These are phyloP conservation scores for Microchirus variegatus DNA, from an alignment of 2,797 vertebrate species.

Conservation along the genomic window DNA sequence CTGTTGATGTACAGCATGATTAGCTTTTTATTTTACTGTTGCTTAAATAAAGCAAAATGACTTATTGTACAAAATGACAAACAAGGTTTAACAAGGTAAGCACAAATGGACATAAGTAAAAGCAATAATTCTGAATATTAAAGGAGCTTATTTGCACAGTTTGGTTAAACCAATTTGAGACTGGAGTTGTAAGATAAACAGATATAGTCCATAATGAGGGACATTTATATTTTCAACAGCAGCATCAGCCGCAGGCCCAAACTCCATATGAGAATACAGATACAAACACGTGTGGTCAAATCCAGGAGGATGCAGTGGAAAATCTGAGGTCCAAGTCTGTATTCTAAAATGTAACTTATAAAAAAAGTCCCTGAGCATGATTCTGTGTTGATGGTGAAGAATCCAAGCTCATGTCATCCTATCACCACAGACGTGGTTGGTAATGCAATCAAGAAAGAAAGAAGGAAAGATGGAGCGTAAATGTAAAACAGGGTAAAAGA, in stretches of 20 bases:
- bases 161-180: not conserved
- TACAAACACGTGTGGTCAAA: not conserved
- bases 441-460: too few relatives aligned
- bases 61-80: slow-evolving; percentile 7
- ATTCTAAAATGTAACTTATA: not conserved
- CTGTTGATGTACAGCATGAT: slow-evolving; percentile 11
- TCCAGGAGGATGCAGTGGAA: not conserved
- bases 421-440: too few relatives aligned
- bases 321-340: not conserved
- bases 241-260: not conserved
- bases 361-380: not conserved
- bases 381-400: not conserved
- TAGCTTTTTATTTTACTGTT: not conserved
- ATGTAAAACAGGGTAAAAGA: not conserved
- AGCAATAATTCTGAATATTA: not conserved
- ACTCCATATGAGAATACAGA: not conserved
- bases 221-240: not conserved
- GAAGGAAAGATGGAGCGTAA: too few relatives aligned
- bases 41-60: too few relatives aligned
- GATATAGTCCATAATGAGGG: too few relatives aligned
- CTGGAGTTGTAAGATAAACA: not conserved
- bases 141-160: not conserved
- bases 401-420: not conserved
- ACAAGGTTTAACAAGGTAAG: slow-evolving; percentile 8
- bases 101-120: not conserved